These are phyloP conservation scores for Phalacrocorax aristotelis DNA, from an alignment of 2,113 vertebrate genomes.

Conservation along the genomic window DNA sequence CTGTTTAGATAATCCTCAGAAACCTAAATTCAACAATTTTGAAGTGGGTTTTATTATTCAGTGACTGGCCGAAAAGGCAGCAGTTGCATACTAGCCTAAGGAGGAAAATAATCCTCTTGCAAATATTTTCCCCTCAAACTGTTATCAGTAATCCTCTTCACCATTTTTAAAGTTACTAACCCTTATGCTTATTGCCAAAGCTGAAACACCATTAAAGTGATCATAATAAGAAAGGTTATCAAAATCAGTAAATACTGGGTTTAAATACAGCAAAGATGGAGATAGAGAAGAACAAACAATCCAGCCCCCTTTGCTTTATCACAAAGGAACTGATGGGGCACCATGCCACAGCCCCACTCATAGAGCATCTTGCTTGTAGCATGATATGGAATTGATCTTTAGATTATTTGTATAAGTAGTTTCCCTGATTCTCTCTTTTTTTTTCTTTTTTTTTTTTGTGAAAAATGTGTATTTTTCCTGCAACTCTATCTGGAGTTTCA, in stretches of 20 bases:
- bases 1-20: not conserved
- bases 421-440: not conserved
- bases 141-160: not conserved
- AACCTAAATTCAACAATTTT: not conserved
- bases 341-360: not conserved
- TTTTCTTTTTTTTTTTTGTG: rapidly evolving
- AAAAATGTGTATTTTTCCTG: not conserved
- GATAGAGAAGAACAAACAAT: not conserved
- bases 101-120: not conserved
- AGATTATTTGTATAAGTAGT: not conserved
- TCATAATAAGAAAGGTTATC: not conserved
- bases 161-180: not conserved
- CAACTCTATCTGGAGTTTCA: not conserved
- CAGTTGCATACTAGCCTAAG: not conserved
- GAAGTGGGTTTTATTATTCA: not conserved
- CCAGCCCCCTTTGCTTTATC: not conserved
- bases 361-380: not conserved
- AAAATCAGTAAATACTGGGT: not conserved
- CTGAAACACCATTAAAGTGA: not conserved
- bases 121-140: not conserved
- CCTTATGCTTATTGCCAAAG: not conserved
- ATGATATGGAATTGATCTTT: not conserved
- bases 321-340: not conserved
- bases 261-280: not conserved
- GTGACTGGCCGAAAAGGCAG: not conserved